Evolutionary conservation across 2,113 vertebrate genomes (phyloP).

Genomic region (Connochaetes taurinus): DNA sequence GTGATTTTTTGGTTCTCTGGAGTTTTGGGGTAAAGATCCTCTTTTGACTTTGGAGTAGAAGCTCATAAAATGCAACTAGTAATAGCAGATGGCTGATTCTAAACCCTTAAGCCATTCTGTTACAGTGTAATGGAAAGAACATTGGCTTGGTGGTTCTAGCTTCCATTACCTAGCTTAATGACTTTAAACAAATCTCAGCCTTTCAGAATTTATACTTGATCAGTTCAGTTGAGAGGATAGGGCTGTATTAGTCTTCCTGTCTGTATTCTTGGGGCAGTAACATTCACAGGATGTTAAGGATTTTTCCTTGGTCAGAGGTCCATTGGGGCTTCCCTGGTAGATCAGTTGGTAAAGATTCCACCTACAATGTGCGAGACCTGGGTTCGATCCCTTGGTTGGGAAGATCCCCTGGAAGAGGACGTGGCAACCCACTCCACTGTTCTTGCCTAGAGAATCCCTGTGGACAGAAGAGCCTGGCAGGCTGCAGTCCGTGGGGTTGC

Average conservation of each 20-base stretch:
- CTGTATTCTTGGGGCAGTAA: conserved; percentile 4
- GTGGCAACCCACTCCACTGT: not conserved
- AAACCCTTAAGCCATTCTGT: not conserved
- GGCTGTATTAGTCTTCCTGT: not conserved
- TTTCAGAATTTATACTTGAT: conserved; percentile 19
- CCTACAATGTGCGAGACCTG: rapidly evolving
- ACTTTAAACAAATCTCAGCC: not conserved
- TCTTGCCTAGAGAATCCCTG: not conserved
- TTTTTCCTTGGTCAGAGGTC: not conserved
- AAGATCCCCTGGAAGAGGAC: not conserved
- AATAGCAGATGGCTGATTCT: not conserved
- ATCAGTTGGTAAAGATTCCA: not conserved
- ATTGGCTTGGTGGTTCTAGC: not conserved
- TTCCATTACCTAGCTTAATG: not conserved
- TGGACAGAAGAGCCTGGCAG: not conserved
- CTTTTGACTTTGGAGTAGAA: not conserved
- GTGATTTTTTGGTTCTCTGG: not conserved
- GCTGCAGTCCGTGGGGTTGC: not conserved
- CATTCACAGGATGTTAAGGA: not conserved
- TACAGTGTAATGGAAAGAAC: not conserved
- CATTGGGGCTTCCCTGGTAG: not conserved
- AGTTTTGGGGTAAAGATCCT: not conserved
- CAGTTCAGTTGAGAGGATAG: not conserved
- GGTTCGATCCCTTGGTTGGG: not conserved
- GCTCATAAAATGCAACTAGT: not conserved